Evolutionary conservation across 2,797 vertebrate genomes (phyloP).

Genomic region (Calcarius lapponicus): DNA sequence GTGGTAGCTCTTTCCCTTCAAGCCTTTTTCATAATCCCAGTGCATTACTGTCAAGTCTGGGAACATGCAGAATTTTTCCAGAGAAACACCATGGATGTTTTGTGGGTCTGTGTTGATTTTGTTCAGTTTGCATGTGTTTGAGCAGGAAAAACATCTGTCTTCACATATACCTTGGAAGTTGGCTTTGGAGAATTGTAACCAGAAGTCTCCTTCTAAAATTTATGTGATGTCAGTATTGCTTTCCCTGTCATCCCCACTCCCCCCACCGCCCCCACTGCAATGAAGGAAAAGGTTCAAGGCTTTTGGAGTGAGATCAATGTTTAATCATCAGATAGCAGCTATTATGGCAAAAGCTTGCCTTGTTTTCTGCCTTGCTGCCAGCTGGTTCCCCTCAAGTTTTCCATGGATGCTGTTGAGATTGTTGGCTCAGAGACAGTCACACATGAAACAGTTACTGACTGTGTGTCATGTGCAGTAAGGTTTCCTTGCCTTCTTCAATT

Average conservation of each 20-base stretch:
- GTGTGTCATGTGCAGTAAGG: not conserved
- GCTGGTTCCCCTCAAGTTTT: not conserved
- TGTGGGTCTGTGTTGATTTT: rapidly evolving
- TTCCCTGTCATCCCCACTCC: not conserved
- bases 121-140: rapidly evolving
- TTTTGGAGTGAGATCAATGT: not conserved
- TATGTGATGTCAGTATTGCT: not conserved
- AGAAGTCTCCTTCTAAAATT: not conserved
- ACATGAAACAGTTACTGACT: not conserved
- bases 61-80: not conserved
- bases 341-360: not conserved
- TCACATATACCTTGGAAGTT: not conserved
- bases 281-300: not conserved
- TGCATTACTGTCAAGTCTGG: not conserved
- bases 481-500: not conserved
- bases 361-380: not conserved
- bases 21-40: not conserved
- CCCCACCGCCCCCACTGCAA: not conserved
- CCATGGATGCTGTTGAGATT: not conserved
- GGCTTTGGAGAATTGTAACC: not conserved
- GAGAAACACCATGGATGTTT: rapidly evolving
- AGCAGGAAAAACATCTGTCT: not conserved
- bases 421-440: not conserved
- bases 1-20: not conserved
- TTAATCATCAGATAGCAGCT: not conserved